These are phyloP conservation scores for Sylvicola cinctus DNA, from an alignment of 2,888 invertebrate genomes.

Conservation along the genomic window DNA sequence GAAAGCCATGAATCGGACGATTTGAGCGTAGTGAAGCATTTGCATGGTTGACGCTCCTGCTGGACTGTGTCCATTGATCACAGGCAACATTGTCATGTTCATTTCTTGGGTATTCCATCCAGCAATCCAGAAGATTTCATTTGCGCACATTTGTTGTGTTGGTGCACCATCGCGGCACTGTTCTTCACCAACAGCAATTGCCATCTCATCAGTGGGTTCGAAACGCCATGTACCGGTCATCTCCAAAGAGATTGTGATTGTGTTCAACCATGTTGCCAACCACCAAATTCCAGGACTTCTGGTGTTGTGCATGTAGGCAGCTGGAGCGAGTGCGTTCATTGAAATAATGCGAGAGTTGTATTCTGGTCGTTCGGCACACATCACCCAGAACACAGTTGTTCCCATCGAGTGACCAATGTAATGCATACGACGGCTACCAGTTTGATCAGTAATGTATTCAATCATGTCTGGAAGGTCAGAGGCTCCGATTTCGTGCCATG, in stretches of 20 bases:
- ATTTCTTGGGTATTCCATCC: constrained; percentile 35
- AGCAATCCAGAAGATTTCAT: constrained; percentile 35
- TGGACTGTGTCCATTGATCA: constrained; percentile 1
- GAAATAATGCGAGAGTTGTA: constrained; percentile 31
- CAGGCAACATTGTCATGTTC: constrained; percentile 18
- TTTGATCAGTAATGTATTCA: constrained; percentile 39
- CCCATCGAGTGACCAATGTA: constrained; percentile 69
- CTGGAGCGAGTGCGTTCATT: constrained; percentile 33
- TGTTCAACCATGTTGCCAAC: constrained; percentile 1
- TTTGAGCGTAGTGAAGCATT: constrained; percentile 1
- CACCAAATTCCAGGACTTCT: constrained; percentile 18
- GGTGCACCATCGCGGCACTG: constrained; percentile 29
- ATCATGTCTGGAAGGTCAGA: constrained; percentile 66
- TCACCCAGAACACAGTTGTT: constrained; percentile 32
- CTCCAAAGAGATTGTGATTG: constrained; percentile 18
- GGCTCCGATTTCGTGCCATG: constrained; percentile 52
- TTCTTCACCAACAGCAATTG: constrained; percentile 21
- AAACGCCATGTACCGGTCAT: constrained; percentile 23
- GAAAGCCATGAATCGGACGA: constrained; percentile 6
- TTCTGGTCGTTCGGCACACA: constrained; percentile 28
- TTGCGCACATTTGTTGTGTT: constrained; percentile 33
- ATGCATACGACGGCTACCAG: constrained; percentile 37
- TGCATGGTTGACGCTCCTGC: constrained; percentile 1
- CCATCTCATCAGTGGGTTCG: constrained; percentile 23
- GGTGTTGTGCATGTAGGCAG: constrained; percentile 30